A percentile compares a stretch with the other conserved stretches of the same genome.
These are phyloP conservation scores for Diplosoma virens DNA, from an alignment of 23 tunicate species.

Conservation along the genomic window DNA sequence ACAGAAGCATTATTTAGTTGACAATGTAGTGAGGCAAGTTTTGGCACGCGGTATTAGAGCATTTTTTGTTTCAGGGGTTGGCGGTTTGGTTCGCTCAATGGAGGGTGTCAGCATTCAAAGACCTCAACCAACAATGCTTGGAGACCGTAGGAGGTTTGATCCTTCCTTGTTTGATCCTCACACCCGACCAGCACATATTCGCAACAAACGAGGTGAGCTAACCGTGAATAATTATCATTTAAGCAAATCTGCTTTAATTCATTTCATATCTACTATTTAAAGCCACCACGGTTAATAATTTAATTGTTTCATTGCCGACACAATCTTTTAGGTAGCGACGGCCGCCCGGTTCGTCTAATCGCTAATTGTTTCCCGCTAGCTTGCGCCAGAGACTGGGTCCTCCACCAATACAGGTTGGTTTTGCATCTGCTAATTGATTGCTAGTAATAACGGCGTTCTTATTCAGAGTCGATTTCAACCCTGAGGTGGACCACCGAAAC, in stretches of 20 bases:
- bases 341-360: conserved; percentile 29
- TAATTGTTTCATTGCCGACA: background rate
- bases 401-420: conserved; percentile 82
- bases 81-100: conserved; percentile 20
- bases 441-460: too few species aligned
- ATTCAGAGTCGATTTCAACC: conserved; percentile 72
- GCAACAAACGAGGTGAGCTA: conserved; percentile 64
- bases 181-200: conserved; percentile 72
- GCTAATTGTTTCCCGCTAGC: conserved; percentile 61
- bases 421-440: background rate
- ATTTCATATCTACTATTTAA: too few species aligned
- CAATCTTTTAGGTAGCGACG: conserved; percentile 24
- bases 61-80: background rate
- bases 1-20: too few species aligned
- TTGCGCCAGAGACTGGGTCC: conserved; percentile 62
- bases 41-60: too few species aligned
- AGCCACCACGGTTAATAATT: too few species aligned
- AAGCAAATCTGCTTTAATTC: too few species aligned
- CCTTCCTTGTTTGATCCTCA: conserved; percentile 72
- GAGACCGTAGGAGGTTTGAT: conserved; percentile 47
- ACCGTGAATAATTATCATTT: too few species aligned
- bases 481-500: conserved; percentile 73
- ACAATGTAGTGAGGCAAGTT: too few species aligned
- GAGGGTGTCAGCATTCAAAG: conserved; percentile 5
- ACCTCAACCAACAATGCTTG: conserved; percentile 37